Base-by-base conservation (phyloP, 2,888 invertebrate genomes). In the Lymantria dispar region DNA sequence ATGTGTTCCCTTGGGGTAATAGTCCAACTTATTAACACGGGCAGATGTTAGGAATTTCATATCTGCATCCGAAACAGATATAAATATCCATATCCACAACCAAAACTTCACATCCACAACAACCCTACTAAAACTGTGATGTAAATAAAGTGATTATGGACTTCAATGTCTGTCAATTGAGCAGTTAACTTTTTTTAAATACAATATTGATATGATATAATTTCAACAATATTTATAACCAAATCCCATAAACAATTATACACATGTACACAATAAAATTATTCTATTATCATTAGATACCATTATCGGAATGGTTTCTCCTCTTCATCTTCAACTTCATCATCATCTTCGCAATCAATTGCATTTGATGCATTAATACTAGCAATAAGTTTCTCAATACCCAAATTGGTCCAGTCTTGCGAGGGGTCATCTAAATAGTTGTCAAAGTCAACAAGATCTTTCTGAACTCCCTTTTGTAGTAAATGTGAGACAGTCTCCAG, bases 391-490 rank as follows among this genome's bases (percentile, higher is more conserved):
- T 85, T 87, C 57, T 83, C 81, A 38, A 91, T 87, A 50, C 93
- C 89, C 7, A 86, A 77, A 86, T 99, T 99, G 68, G 94, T 95
- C 98, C 98, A 99, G 82, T 99, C 98, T 56, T 95, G 92, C 14
- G 94, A 92, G 37, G 97, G 93, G 80, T 99, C 95, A 83, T 99
- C 99, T 58, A 99, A 92, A 85, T 99, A 98, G 87, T 98, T 98
- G 89, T 99, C 99, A 80, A 99, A 99, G 86, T 99, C 99, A 10
- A 96, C 91, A n/a, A 99, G 87, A 66, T 95, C 94, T 53, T 94
- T 94, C 80, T 96, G 95, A 0, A 94, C 93, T 43, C 95, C 94
- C 31, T 93, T 90, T 70, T 96, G 94, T 39, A 98, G 83, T 43
- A 98, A 87, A 31, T 94, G 89, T 0, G 96, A 94, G 5, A 96